A percentile compares a stretch with the other conserved stretches of the same genome.
These are phyloP conservation scores for Heterocephalus glaber DNA, from an alignment of 2,113 vertebrate genomes.

Conservation along the genomic window DNA sequence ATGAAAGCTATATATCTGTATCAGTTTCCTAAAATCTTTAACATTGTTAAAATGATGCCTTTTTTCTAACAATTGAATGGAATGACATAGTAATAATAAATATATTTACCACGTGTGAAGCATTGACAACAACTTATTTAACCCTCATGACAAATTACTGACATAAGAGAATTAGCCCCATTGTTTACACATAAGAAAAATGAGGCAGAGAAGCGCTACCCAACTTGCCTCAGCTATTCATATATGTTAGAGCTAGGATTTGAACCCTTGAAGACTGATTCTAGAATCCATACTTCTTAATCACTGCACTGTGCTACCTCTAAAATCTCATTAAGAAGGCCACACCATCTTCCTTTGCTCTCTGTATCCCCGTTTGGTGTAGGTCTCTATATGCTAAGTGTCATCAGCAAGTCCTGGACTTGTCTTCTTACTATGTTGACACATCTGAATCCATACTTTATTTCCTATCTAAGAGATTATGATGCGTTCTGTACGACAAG, in stretches of 20 bases:
- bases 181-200: neutral
- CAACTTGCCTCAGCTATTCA: neutral
- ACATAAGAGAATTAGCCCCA: neutral
- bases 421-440: neutral
- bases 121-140: neutral
- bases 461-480: neutral
- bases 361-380: neutral
- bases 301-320: neutral
- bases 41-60: neutral
- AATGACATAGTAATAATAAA: neutral
- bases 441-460: neutral
- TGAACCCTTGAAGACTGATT: neutral
- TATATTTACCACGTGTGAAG: neutral
- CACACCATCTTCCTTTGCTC: neutral
- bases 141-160: neutral
- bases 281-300: neutral
- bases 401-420: neutral
- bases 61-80: neutral
- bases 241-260: neutral
- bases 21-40: neutral
- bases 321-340: neutral
- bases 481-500: neutral
- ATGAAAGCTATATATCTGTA: neutral
- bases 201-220: neutral
- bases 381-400: neutral